Evolutionary conservation across 64 coral and sea anemone genomes (phyloP).

Genomic region (Pocillopora verrucosa): DNA sequence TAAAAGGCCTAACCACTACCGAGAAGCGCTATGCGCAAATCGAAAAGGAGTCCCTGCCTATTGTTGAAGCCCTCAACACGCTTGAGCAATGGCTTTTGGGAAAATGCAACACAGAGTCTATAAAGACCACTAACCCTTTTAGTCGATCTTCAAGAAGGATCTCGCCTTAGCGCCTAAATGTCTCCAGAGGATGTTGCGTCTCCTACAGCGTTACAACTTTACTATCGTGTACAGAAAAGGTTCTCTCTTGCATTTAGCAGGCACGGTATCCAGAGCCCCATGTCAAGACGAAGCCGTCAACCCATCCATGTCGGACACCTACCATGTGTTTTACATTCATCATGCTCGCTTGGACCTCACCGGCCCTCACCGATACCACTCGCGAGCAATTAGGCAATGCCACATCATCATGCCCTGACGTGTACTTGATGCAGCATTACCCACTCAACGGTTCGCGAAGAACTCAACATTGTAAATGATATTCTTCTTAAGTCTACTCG

Average conservation of each 20-base stretch:
- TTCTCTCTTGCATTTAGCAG: too few species aligned
- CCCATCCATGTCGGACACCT: background rate
- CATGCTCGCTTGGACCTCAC: background rate
- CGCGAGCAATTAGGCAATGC: background rate
- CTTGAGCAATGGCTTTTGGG: too few species aligned
- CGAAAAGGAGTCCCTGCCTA: too few species aligned
- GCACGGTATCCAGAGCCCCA: slow-evolving; percentile 35
- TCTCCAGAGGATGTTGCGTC: background rate
- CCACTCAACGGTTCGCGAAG: too few species aligned
- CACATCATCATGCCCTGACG: background rate
- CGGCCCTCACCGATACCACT: slow-evolving; percentile 4
- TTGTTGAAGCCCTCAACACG: too few species aligned
- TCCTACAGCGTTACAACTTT: slow-evolving; percentile 4
- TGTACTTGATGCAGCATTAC: background rate
- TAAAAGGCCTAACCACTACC: too few species aligned
- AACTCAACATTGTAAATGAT: too few species aligned
- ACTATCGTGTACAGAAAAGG: slow-evolving; percentile 15
- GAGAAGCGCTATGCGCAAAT: too few species aligned
- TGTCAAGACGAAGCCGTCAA: background rate
- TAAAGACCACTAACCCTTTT: slow-evolving; percentile 14
- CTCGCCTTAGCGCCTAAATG: too few species aligned
- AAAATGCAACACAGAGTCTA: slow-evolving; percentile 1
- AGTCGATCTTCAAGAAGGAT: slow-evolving; percentile 26
- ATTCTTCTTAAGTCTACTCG: too few species aligned
- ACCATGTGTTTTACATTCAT: too few species aligned